Evolutionary conservation across 2,888 invertebrate species (phyloP), one percentile per base, ranked within the genome.

Genomic region (Mythimna impura): DNA sequence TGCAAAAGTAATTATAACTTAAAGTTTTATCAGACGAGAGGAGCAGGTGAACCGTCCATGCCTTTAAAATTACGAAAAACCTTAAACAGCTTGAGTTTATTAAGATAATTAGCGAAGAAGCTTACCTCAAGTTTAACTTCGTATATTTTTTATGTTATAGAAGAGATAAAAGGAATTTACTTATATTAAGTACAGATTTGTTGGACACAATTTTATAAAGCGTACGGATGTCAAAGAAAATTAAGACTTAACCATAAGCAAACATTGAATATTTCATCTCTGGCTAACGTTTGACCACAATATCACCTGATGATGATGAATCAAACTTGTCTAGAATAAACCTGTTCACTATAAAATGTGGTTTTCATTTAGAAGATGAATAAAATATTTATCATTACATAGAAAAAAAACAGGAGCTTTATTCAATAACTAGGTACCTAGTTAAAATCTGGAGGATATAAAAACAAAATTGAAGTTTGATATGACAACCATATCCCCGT

Each of bases 71-170:
- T 34, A 36, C 3, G n/a, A 63, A 30, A 34, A 64, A 55, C 36
- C 14, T 2, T 69, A 66, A 83, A 79, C 66, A 63, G 10, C 63
- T 20, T 34, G 17, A 57, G 63, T 84, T 80, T 64, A 84, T 80
- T 63, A 57, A 80, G n/a, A 55, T 43, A 54, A 80, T 80, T 80
- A 62, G n/a, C 43, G 14, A 50, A 62, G 54, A 57, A 30, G 65
- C 47, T 67, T 62, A 40, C 64, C 20, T 36, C 17, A 22, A n/a
- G 30, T 7, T 63, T 67, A 55, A 50, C 12, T 52, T 30, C 30
- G 14, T 54, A 69, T 81, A 3, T 25, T 69, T 71, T 65, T 40
- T 60, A n/a, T 55, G 22, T 9, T 40, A 60, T 80, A 78, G 73
- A 25, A 50, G 50, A n/a, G 6, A 70, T 50, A 22, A 57, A 73